These are phyloP conservation scores for Strix uralensis DNA, from an alignment of 2,113 vertebrate species.

Conservation along the genomic window DNA sequence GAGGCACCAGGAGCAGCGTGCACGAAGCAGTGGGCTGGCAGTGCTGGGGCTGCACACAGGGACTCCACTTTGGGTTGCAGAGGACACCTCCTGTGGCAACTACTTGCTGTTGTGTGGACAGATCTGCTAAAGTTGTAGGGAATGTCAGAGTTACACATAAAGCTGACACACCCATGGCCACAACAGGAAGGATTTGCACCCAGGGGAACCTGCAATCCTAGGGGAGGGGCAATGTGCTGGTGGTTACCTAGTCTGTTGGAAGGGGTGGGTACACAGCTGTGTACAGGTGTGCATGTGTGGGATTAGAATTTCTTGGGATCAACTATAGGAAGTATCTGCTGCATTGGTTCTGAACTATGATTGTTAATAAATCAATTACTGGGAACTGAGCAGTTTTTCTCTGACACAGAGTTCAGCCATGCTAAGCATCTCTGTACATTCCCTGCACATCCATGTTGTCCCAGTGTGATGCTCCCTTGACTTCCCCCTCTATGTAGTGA, in stretches of 20 bases:
- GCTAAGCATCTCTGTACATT: neutral
- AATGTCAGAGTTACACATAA: neutral
- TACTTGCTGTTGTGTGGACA: neutral
- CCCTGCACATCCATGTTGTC: neutral
- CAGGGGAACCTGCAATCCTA: neutral
- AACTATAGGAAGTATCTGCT: neutral
- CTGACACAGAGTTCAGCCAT: neutral
- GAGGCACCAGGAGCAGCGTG: neutral
- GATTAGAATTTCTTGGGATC: neutral
- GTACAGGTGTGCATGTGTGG: fast-evolving
- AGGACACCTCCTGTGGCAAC: neutral
- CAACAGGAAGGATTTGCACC: neutral
- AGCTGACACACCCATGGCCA: fast-evolving
- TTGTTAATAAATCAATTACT: neutral
- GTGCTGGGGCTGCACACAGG: neutral
- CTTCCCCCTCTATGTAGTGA: fast-evolving
- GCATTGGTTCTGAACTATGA: neutral
- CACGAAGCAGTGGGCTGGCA: neutral
- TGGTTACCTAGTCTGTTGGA: neutral
- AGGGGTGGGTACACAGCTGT: neutral
- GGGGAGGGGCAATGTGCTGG: too few relatives aligned
- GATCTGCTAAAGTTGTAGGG: neutral
- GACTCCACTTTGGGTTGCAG: neutral
- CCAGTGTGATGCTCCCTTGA: neutral
- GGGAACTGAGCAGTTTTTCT: neutral